Conservation (phyloP, 2,888 invertebrate species). For the Aleiodes alternator region DNA sequence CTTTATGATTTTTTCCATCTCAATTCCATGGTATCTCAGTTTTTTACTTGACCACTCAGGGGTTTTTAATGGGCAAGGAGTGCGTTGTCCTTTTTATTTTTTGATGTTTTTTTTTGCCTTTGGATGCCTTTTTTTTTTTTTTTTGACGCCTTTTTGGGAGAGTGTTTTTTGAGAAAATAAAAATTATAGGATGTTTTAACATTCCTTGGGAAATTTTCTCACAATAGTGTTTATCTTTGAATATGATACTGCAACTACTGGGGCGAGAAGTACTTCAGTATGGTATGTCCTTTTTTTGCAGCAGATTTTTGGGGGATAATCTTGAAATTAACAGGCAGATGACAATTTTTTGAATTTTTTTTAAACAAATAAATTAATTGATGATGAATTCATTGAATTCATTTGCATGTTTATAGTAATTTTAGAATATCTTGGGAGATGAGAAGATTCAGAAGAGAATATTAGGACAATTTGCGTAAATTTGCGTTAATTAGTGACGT, state of each 20-base stretch:
- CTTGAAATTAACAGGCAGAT: too few species aligned
- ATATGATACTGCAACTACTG: neutral
- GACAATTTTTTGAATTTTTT: too few species aligned
- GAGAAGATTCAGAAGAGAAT: too few species aligned
- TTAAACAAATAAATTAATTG: too few species aligned
- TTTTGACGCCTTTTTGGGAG: neutral
- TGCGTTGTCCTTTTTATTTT: constrained; percentile 43
- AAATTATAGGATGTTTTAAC: neutral
- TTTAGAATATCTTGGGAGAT: too few species aligned
- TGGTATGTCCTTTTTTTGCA: too few species aligned
- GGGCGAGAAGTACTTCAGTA: neutral
- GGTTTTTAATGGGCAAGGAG: constrained; percentile 4
- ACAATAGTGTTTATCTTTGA: constrained; percentile 7
- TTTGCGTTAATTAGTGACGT: too few species aligned
- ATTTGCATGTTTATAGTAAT: too few species aligned
- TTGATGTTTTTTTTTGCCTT: neutral
- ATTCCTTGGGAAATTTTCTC: neutral
- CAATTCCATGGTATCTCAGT: constrained; percentile 45
- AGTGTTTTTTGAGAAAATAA: constrained; percentile 21
- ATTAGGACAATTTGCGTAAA: too few species aligned
- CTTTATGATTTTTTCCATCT: constrained; percentile 33
- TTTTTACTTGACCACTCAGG: constrained; percentile 46
- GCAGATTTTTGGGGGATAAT: neutral
- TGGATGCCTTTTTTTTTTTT: neutral
- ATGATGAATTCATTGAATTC: too few species aligned